Conservation (phyloP, 2,888 invertebrate genomes). For the Macroteleia sp. region DNA sequence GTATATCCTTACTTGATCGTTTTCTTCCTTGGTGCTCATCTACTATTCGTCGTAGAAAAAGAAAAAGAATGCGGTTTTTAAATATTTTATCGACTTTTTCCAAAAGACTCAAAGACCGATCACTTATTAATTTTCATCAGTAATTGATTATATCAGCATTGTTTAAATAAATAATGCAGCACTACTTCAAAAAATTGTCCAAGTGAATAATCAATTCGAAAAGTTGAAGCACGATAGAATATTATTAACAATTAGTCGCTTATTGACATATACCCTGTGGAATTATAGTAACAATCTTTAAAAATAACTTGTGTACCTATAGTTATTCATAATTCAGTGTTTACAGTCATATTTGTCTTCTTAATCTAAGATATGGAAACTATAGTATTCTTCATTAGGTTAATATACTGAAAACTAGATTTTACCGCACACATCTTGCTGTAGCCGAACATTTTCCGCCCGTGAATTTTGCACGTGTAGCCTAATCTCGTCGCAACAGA, state of each 20-base stretch:
- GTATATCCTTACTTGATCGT: slow-evolving; percentile 61
- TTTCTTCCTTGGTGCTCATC: slow-evolving; percentile 34
- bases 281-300: slow-evolving; percentile 23
- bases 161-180: too few species aligned
- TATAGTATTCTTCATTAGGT: slow-evolving; percentile 79
- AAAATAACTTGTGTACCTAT: slow-evolving; percentile 47
- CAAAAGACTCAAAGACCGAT: slow-evolving; percentile 6
- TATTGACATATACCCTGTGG: slow-evolving; percentile 50
- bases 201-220: neutral
- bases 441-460: slow-evolving; percentile 65
- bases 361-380: slow-evolving; percentile 69
- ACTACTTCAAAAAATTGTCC: too few species aligned
- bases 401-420: slow-evolving; percentile 69
- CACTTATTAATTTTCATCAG: neutral
- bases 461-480: slow-evolving; percentile 71
- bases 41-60: slow-evolving; percentile 9
- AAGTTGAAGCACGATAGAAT: neutral
- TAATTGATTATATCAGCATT: neutral
- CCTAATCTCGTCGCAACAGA: slow-evolving; percentile 66
- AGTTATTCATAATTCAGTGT: slow-evolving; percentile 56
- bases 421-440: slow-evolving; percentile 61
- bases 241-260: slow-evolving; percentile 1
- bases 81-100: slow-evolving; percentile 18
- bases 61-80: neutral
- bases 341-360: slow-evolving; percentile 65